phyloP scores from a whole-genome alignment of 2,113 vertebrate species.

The Bufo bufo region DNA sequence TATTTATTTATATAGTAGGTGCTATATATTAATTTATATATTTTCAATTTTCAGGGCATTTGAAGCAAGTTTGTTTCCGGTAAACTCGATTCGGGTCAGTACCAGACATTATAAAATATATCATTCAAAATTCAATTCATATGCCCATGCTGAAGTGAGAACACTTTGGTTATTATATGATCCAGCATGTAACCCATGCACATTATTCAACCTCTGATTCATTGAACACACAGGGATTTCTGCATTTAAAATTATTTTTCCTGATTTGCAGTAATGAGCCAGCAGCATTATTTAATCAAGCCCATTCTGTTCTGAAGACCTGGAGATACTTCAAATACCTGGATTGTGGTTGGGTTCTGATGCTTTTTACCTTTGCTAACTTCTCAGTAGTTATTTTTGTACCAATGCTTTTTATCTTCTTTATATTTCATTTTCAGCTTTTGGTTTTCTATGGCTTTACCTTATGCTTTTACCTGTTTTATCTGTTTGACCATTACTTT shows the following conservation, averaged over 20 bases:
- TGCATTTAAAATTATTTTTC: neutral
- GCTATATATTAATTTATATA: too few relatives aligned
- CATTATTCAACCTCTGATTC: neutral
- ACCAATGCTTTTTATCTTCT: neutral
- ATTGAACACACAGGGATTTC: neutral
- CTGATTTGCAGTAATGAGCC: constrained; percentile 30
- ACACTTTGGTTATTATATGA: neutral
- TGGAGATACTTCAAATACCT: neutral
- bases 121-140: too few relatives aligned
- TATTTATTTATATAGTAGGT: too few relatives aligned
- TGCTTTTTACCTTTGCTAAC: neutral
- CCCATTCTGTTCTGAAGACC: constrained; percentile 38
- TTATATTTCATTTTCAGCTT: neutral
- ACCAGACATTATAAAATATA: too few relatives aligned
- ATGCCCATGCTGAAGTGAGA: neutral
- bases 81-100: too few relatives aligned
- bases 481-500: too few relatives aligned
- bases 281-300: constrained; percentile 35
- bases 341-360: neutral
- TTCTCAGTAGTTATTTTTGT: too few relatives aligned
- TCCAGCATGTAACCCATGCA: neutral
- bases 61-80: too few relatives aligned
- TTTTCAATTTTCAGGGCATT: too few relatives aligned
- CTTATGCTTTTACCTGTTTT: too few relatives aligned
- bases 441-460: neutral